Conservation (phyloP, 2,888 invertebrate species). For the Drosophila trichaetosa region DNA sequence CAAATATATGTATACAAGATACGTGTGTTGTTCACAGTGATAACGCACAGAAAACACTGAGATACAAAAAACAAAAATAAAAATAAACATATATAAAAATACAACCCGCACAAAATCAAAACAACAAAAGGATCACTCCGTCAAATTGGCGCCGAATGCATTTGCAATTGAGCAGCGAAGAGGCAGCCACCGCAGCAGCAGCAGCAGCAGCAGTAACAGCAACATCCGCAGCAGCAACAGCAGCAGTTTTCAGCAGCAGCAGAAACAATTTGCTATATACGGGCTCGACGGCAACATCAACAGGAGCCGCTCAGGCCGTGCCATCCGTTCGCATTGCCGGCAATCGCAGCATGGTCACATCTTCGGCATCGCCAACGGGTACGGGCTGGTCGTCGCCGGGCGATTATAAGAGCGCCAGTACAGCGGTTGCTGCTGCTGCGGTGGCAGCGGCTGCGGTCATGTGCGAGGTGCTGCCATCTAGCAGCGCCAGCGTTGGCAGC, state of each 20-base stretch:
- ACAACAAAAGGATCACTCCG: constrained; percentile 33
- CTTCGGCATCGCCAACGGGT: constrained; percentile 74
- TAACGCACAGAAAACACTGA: constrained; percentile 14
- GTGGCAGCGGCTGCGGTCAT: constrained; percentile 43
- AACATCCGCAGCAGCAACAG: constrained; percentile 11
- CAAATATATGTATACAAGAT: constrained; percentile 2
- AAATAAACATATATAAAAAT: not conserved
- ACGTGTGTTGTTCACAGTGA: constrained; percentile 20
- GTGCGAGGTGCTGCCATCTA: constrained; percentile 73
- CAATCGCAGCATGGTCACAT: constrained; percentile 73
- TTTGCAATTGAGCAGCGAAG: constrained; percentile 76
- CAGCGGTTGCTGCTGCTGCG: constrained; percentile 39
- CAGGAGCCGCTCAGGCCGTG: constrained; percentile 45
- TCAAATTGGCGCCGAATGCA: constrained; percentile 85
- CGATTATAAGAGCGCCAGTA: constrained; percentile 58
- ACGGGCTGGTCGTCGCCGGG: constrained; percentile 69
- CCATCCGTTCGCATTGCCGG: constrained; percentile 61
- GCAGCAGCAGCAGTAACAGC: constrained; percentile 9
- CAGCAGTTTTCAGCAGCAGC: constrained; percentile 1
- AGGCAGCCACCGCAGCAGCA: constrained; percentile 19
- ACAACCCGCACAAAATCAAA: constrained; percentile 40
- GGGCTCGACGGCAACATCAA: constrained; percentile 41
- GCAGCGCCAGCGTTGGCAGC: constrained; percentile 82
- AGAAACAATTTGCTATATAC: constrained; percentile 19
- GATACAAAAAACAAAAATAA: not conserved